Evolutionary conservation across 2,888 invertebrate genomes (phyloP).

Genomic region (Dioctria linearis): DNA sequence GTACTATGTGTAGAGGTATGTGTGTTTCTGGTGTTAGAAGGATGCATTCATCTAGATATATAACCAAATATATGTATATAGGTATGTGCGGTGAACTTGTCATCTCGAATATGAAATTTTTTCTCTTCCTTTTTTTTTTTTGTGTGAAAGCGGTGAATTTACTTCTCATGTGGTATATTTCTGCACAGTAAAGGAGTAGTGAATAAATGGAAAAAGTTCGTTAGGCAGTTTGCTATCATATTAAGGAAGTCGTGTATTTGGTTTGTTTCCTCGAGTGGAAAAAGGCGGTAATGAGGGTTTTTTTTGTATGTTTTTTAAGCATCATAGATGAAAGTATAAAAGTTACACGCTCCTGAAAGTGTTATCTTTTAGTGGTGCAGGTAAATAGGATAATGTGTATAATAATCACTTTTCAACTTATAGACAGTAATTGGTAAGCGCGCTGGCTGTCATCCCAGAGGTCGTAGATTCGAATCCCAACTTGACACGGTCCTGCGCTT

Average conservation of each 20-base stretch:
- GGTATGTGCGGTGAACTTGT: conserved; percentile 14
- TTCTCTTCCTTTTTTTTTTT: background rate
- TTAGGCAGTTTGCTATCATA: conserved; percentile 40
- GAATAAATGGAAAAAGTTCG: conserved; percentile 42
- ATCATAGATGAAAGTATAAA: no score
- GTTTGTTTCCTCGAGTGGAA: background rate
- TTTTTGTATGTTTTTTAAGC: no score
- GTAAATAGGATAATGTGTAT: no score
- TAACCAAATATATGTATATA: background rate
- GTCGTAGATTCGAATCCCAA: no score
- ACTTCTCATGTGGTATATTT: background rate
- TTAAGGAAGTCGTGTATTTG: conserved; percentile 1
- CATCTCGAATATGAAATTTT: conserved; percentile 1
- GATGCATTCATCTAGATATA: background rate
- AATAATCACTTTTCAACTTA: no score
- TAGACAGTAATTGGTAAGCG: no score
- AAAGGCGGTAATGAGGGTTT: background rate
- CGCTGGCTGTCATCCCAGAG: no score
- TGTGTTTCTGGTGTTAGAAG: background rate
- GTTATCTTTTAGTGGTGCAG: no score
- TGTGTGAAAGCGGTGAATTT: conserved; percentile 25
- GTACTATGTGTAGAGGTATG: no score
- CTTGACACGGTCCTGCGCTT: no score
- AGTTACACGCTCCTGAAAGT: no score
- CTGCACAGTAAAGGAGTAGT: conserved; percentile 7